Conservation (phyloP, 2,797 vertebrate species). For the Sebastes reedi region DNA sequence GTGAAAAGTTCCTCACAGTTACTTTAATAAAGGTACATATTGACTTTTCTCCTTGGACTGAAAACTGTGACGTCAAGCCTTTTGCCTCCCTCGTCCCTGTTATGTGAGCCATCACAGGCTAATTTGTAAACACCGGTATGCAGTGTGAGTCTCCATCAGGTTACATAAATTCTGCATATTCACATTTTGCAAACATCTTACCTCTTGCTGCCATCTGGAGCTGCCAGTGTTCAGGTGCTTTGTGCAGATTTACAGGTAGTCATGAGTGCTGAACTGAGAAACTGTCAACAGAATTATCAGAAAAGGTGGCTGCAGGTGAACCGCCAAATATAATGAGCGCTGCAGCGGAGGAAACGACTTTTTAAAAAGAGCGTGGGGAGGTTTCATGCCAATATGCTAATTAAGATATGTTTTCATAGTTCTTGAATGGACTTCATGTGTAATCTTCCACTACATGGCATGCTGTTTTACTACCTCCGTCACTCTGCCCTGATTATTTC, state of each 20-base stretch:
- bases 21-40: not conserved
- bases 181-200: conserved; percentile 4
- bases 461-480: not conserved
- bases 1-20: not conserved
- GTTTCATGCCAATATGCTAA: conserved; percentile 32
- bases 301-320: conserved; percentile 1
- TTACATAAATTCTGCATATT: conserved; percentile 16
- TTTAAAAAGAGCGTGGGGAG: not conserved
- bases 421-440: conserved; percentile 35
- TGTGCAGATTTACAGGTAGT: conserved; percentile 1
- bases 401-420: conserved; percentile 29
- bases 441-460: conserved; percentile 16
- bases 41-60: not conserved
- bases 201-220: conserved; percentile 17
- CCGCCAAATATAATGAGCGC: conserved; percentile 2
- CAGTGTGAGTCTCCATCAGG: not conserved
- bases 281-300: not conserved
- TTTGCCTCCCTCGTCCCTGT: not conserved
- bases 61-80: not conserved
- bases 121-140: not conserved
- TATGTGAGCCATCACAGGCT: not conserved
- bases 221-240: conserved; percentile 2
- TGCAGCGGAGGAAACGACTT: not conserved
- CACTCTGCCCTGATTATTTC: not conserved
- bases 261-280: not conserved